phyloP scores from a whole-genome alignment of 2,888 invertebrate genomes.

The Junonia oenone region DNA sequence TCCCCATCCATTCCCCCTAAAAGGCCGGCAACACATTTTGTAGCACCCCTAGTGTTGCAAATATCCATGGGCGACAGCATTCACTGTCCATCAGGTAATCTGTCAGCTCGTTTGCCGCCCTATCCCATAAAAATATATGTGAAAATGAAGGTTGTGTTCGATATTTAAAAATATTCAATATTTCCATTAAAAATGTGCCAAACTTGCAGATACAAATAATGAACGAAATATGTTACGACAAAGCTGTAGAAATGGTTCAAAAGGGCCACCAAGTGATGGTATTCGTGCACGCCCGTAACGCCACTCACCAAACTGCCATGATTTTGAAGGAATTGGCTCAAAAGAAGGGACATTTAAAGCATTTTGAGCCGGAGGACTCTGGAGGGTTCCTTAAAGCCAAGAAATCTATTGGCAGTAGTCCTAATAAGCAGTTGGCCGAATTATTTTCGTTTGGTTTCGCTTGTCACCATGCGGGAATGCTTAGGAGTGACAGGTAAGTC shows the following conservation, averaged over 20 bases:
- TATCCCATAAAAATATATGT: too few relatives aligned
- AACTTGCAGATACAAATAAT: slow-evolving; percentile 84
- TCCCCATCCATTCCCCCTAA: too few relatives aligned
- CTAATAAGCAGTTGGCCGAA: slow-evolving; percentile 90
- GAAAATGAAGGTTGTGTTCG: too few relatives aligned
- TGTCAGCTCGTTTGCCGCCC: too few relatives aligned
- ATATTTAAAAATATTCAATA: too few relatives aligned
- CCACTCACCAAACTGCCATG: slow-evolving; percentile 93
- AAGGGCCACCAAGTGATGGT: slow-evolving; percentile 98
- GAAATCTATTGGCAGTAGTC: slow-evolving; percentile 84
- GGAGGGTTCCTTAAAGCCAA: slow-evolving; percentile 83
- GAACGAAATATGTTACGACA: slow-evolving; percentile 96
- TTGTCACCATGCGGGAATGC: slow-evolving; percentile 98
- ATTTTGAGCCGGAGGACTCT: slow-evolving; percentile 84
- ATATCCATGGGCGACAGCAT: too few relatives aligned
- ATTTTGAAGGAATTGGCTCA: slow-evolving; percentile 90
- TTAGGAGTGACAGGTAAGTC: slow-evolving; percentile 89
- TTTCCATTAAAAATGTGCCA: not conserved
- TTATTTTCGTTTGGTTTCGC: slow-evolving; percentile 93
- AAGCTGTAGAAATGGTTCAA: slow-evolving; percentile 90
- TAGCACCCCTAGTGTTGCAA: too few relatives aligned
- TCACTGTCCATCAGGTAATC: too few relatives aligned
- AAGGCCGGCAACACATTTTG: too few relatives aligned
- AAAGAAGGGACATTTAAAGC: slow-evolving; percentile 84
- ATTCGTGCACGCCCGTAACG: slow-evolving; percentile 98